phyloP scores from a whole-genome alignment of 2,888 invertebrate species.

The Acleris holmiana region DNA sequence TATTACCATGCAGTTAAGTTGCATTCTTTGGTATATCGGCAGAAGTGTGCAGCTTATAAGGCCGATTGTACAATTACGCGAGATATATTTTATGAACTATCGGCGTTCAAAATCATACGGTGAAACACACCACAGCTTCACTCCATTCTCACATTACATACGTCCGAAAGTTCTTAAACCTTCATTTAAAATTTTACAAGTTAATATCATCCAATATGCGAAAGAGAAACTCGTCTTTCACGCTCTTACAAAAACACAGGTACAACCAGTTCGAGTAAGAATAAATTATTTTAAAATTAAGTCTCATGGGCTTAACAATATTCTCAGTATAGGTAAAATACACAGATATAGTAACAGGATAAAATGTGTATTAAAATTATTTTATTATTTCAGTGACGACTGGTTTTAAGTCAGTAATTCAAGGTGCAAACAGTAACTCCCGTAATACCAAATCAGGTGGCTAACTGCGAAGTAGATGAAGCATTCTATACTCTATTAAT shows the following conservation, averaged over 20 bases:
- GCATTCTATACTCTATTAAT: too few species aligned
- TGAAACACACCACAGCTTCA: slow-evolving; percentile 4
- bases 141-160: slow-evolving; percentile 29
- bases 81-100: too few species aligned
- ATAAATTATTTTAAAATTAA: slow-evolving; percentile 24
- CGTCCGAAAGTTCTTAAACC: slow-evolving; percentile 20
- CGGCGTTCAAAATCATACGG: too few species aligned
- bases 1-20: too few species aligned
- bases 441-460: too few species aligned
- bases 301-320: slow-evolving; percentile 21
- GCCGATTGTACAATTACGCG: too few species aligned
- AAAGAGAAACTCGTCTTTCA: slow-evolving; percentile 9
- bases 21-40: too few species aligned
- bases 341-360: slow-evolving; percentile 8
- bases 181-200: slow-evolving; percentile 22
- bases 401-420: not conserved
- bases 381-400: not conserved
- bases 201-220: slow-evolving; percentile 20
- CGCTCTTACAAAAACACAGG: slow-evolving; percentile 23
- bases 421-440: too few species aligned
- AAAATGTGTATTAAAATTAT: slow-evolving; percentile 20
- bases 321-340: slow-evolving; percentile 14
- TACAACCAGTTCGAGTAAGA: slow-evolving; percentile 35
- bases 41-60: too few species aligned
- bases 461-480: too few species aligned